Conservation (phyloP, 23 tunicate species). For the Halocynthia roretzi region DNA sequence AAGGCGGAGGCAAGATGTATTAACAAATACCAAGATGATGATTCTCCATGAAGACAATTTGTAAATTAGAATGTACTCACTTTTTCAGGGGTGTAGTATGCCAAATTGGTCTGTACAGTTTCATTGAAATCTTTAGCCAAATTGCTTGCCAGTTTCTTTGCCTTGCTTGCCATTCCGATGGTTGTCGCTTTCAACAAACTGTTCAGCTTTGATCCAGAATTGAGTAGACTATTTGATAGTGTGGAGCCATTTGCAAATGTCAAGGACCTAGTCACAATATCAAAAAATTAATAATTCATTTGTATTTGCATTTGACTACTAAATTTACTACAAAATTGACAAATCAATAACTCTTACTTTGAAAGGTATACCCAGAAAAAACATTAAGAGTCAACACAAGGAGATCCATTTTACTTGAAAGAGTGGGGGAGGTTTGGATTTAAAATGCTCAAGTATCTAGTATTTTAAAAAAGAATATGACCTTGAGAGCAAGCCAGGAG, state of each 20-base stretch:
- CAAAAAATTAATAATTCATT: background rate
- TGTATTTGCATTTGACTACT: background rate
- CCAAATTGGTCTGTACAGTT: constrained; percentile 68
- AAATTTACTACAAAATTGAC: no score
- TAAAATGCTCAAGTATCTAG: background rate
- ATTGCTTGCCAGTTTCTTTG: constrained; percentile 68
- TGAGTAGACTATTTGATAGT: constrained; percentile 5
- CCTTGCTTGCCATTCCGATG: constrained; percentile 72
- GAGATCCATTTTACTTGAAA: no score
- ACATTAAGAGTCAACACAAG: no score
- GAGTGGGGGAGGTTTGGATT: no score
- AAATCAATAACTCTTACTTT: no score
- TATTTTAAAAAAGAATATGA: background rate
- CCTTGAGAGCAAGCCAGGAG: constrained; percentile 9
- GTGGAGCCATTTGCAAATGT: constrained; percentile 18
- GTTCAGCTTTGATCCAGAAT: constrained; percentile 68
- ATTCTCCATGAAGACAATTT: no score
- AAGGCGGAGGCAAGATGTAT: background rate
- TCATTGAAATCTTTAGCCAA: constrained; percentile 88
- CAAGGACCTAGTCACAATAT: constrained; percentile 7
- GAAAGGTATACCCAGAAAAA: no score
- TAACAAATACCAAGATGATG: background rate
- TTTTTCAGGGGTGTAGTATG: constrained; percentile 83
- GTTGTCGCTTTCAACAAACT: constrained; percentile 77
- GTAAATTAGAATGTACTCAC: constrained; percentile 14